These are phyloP conservation scores for Psilanteris sp. DNA, from an alignment of 1,140 invertebrate genomes.

Conservation along the genomic window DNA sequence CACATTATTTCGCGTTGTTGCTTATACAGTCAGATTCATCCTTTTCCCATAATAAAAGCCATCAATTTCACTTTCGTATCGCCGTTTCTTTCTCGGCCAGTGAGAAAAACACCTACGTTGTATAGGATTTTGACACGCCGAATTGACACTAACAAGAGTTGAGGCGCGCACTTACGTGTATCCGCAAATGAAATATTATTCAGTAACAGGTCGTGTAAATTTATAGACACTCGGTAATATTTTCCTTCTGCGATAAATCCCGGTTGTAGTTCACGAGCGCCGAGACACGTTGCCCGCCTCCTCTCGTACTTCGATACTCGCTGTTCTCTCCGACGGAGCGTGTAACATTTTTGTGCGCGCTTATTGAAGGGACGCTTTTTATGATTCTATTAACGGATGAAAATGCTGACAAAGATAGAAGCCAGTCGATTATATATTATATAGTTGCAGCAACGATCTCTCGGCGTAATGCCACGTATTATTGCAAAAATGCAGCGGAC, in stretches of 20 bases:
- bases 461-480: background rate
- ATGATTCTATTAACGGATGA: slow-evolving; percentile 57
- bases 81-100: slow-evolving; percentile 16
- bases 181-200: slow-evolving; percentile 62
- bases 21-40: slow-evolving; percentile 23
- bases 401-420: slow-evolving; percentile 36
- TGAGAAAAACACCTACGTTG: slow-evolving; percentile 54
- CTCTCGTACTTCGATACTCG: slow-evolving; percentile 45
- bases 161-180: slow-evolving; percentile 50
- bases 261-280: slow-evolving; percentile 38
- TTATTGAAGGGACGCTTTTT: slow-evolving; percentile 44
- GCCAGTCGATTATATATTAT: slow-evolving; percentile 39
- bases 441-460: slow-evolving; percentile 14
- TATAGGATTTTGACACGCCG: slow-evolving; percentile 39
- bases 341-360: slow-evolving; percentile 46
- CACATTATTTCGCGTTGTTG: too few relatives aligned
- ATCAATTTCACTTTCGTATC: slow-evolving; percentile 50
- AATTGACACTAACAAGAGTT: slow-evolving; percentile 61
- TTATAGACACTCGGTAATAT: slow-evolving; percentile 59
- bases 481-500: slow-evolving; percentile 41
- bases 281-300: slow-evolving; percentile 10
- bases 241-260: slow-evolving; percentile 51
- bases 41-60: slow-evolving; percentile 40
- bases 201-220: slow-evolving; percentile 59
- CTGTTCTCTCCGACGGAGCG: slow-evolving; percentile 45